Base-by-base conservation (phyloP, 2,113 vertebrate genomes). In the Macquaria ambigua region DNA sequence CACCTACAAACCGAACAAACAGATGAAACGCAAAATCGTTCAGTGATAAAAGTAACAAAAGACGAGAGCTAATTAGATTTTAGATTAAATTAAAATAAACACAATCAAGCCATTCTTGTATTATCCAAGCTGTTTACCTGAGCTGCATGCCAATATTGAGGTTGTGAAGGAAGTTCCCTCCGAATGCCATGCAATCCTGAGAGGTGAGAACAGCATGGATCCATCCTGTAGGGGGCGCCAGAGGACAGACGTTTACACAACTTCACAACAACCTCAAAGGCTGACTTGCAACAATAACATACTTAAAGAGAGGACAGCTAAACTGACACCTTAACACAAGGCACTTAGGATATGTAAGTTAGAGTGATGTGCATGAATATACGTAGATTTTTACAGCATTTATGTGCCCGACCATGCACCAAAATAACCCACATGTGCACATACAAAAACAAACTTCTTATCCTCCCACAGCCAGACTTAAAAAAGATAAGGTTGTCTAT, bases 131-230 rank as follows among this genome's bases (percentile, higher is more conserved):
- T 0, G 21, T 50, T 67, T 86, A 99, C 98, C 98, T 99, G 97
- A 99, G 98, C 96, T 99, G 98, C 98, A 99, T 99, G 97, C 96
- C 97, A 92, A 99, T 99, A 90, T 99, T 99, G 89, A 99, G 98
- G 95, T 99, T 99, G 95, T 99, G 98, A 93, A 99, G 97, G 95
- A 99, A 99, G 94, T 99, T 99, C 79, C 98, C 98, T 92, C 98
- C 98, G 74, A 99, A 99, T 79, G 98, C 98, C 98, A 99, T 99
- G 96, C 98, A 99, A 95, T 99, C 98, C 97, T 99, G 97, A 97
- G 98, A 98, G 67, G 98, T 99, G 93, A 99, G 97, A 93, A 99
- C 98, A 85, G 96, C 98, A 5, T 99, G 98, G 93, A 99, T 99
- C 98, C 98, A 99, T 91, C 98, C 98, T 99, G 96, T 39, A 89